Evolutionary conservation across 2,113 vertebrate species (phyloP).

Genomic region (Corythornis cristatus): DNA sequence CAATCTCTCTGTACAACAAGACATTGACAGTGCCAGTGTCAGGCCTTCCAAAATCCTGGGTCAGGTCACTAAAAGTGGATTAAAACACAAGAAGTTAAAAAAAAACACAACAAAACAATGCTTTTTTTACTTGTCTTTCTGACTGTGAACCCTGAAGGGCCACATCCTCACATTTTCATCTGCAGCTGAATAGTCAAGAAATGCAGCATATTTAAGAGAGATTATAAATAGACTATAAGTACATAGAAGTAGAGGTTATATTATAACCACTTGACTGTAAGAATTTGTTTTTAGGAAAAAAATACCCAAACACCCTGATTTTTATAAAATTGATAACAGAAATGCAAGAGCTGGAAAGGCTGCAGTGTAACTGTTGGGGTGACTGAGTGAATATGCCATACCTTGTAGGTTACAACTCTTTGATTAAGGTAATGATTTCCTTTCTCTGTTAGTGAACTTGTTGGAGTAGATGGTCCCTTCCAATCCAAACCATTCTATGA

Average conservation of each 20-base stretch:
- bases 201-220: background rate
- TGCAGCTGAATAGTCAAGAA: background rate
- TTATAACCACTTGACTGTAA: background rate
- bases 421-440: background rate
- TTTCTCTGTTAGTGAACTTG: background rate
- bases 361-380: background rate
- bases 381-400: background rate
- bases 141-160: background rate
- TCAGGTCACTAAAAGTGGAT: background rate
- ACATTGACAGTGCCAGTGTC: fast-evolving
- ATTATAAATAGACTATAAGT: no score
- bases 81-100: background rate
- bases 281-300: background rate
- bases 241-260: background rate
- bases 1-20: background rate
- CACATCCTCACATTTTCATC: background rate
- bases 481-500: background rate
- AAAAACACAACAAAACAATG: background rate
- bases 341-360: background rate
- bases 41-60: background rate
- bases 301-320: background rate
- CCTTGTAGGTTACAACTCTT: background rate
- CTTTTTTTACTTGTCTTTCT: background rate
- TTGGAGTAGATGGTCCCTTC: background rate
- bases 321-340: background rate